A percentile compares a stretch with the other conserved stretches of the same genome.
Evolutionary conservation across 2,888 invertebrate genomes (phyloP).

Genomic region (Pollenia angustigena): DNA sequence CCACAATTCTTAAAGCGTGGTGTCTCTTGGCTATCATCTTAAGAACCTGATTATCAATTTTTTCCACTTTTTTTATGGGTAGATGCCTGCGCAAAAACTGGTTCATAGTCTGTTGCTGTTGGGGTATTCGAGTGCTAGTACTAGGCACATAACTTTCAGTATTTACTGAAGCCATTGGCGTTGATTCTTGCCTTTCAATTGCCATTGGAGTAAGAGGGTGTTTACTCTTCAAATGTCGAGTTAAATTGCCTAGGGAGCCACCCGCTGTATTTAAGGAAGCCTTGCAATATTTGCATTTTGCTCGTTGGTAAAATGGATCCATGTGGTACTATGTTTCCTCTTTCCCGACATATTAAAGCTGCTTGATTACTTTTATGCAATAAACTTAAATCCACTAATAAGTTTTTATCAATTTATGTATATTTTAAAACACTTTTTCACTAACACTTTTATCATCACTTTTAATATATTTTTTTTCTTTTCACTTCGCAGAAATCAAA

Average conservation of each 20-base stretch:
- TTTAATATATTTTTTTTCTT: too few relatives aligned
- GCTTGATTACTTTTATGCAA: too few relatives aligned
- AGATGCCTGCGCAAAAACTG: neutral
- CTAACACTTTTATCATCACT: too few relatives aligned
- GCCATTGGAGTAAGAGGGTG: slow-evolving; percentile 12
- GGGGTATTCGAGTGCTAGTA: neutral
- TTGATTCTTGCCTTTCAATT: neutral
- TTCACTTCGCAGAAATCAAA: too few relatives aligned
- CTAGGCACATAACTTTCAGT: neutral
- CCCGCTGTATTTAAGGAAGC: neutral
- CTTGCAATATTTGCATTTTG: slow-evolving; percentile 28
- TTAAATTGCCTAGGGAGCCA: slow-evolving; percentile 22
- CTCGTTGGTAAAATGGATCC: slow-evolving; percentile 34
- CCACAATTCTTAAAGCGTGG: neutral
- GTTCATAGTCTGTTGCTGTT: neutral
- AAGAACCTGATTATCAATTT: slow-evolving; percentile 2
- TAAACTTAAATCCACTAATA: too few relatives aligned
- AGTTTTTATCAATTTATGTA: too few relatives aligned
- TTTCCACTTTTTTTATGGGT: neutral
- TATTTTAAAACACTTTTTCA: too few relatives aligned
- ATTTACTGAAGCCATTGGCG: neutral
- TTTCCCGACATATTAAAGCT: too few relatives aligned
- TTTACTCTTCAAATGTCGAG: slow-evolving; percentile 15
- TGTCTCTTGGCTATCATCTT: slow-evolving; percentile 20
- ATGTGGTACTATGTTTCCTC: neutral